Evolutionary conservation across 1,140 invertebrate species (phyloP).

Genomic region (Panagrolaimus sp.): DNA sequence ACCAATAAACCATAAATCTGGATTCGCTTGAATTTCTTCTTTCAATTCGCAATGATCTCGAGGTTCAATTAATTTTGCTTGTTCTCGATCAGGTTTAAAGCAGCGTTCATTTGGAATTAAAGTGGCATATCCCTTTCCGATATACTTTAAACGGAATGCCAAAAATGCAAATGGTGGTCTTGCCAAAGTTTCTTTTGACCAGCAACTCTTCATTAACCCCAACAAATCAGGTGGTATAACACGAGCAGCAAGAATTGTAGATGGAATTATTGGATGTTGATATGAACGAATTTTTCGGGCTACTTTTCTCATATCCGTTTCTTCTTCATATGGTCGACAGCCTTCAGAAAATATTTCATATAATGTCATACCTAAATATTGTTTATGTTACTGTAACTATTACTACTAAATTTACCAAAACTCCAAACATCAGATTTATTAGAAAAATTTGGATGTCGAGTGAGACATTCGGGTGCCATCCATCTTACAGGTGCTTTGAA

Average conservation of each 20-base stretch:
- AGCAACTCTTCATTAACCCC: neutral
- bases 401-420: conserved; percentile 16
- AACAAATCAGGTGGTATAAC: neutral
- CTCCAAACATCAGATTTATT: conserved; percentile 2
- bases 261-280: neutral
- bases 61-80: neutral
- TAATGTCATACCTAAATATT: neutral
- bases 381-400: conserved; percentile 15
- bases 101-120: neutral
- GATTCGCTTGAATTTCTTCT: too few relatives aligned
- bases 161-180: neutral
- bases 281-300: neutral
- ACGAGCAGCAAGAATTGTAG: neutral
- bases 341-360: conserved; percentile 1
- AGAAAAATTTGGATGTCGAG: neutral
- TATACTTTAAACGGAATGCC: neutral
- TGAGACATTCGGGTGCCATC: conserved; percentile 9
- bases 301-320: neutral
- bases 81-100: neutral
- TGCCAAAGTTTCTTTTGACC: neutral
- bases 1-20: too few relatives aligned
- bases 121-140: neutral
- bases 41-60: too few relatives aligned
- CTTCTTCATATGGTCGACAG: neutral
- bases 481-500: conserved; percentile 4